Evolutionary conservation across 1,140 invertebrate genomes (phyloP).

Genomic region (Drosophila aff.): DNA sequence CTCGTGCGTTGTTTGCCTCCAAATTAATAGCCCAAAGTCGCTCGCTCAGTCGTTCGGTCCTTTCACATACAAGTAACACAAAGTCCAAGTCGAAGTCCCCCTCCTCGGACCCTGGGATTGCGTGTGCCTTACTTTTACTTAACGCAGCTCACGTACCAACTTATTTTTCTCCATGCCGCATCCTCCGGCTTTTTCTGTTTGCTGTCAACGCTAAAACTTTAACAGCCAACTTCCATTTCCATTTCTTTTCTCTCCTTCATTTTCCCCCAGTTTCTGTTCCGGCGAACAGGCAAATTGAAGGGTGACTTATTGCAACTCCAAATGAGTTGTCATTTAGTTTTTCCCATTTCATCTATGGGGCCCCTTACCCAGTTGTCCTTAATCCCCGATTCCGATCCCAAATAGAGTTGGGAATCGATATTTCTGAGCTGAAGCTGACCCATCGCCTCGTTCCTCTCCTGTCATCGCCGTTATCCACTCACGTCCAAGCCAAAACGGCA

Average conservation of each 20-base stretch:
- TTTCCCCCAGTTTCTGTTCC: constrained; percentile 11
- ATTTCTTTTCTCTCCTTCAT: constrained; percentile 19
- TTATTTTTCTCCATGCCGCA: constrained; percentile 24
- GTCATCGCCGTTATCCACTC: constrained; percentile 50
- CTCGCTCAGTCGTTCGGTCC: constrained; percentile 6
- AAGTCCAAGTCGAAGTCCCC: constrained; percentile 1
- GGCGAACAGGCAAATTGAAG: constrained; percentile 58
- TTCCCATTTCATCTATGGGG: constrained; percentile 30
- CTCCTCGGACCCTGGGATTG: constrained; percentile 43
- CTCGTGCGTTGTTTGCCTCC: constrained; percentile 58
- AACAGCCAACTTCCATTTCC: constrained; percentile 44
- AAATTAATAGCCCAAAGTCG: constrained; percentile 57
- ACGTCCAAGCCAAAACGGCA: constrained; percentile 43
- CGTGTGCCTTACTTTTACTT: constrained; percentile 76
- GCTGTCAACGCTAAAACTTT: constrained; percentile 70
- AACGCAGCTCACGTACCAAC: constrained; percentile 72
- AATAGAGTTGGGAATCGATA: constrained; percentile 45
- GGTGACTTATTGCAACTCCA: constrained; percentile 74
- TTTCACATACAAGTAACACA: constrained; percentile 13
- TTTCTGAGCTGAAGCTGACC: constrained; percentile 36
- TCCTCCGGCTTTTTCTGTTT: constrained; percentile 32
- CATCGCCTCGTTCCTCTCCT: constrained; percentile 21
- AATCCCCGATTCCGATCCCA: constrained; percentile 11
- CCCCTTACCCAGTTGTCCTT: constrained; percentile 17
- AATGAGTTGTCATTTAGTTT: constrained; percentile 71